Percentiles rank a stretch among this genome's conserved stretches.
Evolutionary conservation across 2,797 vertebrate genomes (phyloP).

Genomic region (Peromyscus aztecus): DNA sequence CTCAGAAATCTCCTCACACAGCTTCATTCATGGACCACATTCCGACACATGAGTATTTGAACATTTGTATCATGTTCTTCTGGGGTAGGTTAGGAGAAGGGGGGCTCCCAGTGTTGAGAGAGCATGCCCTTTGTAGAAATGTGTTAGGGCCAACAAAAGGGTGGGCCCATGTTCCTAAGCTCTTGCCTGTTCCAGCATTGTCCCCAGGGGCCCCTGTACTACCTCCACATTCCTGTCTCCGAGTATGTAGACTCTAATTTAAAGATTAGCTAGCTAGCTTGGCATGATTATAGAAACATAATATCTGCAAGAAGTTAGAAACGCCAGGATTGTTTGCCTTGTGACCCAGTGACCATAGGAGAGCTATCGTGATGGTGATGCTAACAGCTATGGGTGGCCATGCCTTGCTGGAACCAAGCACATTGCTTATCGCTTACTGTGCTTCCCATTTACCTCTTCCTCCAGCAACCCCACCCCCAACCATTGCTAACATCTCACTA

Average conservation of each 20-base stretch:
- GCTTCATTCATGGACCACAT: not conserved
- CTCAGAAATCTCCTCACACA: not conserved
- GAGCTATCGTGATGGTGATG: not conserved
- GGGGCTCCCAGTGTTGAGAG: not conserved
- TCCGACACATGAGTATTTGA: accelerated
- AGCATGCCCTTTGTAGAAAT: not conserved
- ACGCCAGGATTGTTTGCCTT: not conserved
- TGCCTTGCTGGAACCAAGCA: not conserved
- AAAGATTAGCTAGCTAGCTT: not conserved
- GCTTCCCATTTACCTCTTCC: not conserved
- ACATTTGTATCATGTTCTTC: not conserved
- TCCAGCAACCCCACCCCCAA: not conserved
- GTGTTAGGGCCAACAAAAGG: no score
- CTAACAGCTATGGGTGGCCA: not conserved
- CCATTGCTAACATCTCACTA: not conserved
- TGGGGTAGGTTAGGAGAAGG: not conserved
- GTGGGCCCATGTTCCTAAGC: accelerated
- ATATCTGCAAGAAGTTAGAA: not conserved
- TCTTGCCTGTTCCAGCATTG: no score
- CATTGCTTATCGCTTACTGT: not conserved
- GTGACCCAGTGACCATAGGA: not conserved
- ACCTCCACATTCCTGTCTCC: not conserved
- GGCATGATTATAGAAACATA: not conserved
- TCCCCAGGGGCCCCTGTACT: not conserved
- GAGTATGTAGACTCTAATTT: not conserved